Evolutionary conservation across 2,113 vertebrate species (phyloP), one percentile per base, ranked within the genome.

Genomic region (Heteronetta atricapilla): DNA sequence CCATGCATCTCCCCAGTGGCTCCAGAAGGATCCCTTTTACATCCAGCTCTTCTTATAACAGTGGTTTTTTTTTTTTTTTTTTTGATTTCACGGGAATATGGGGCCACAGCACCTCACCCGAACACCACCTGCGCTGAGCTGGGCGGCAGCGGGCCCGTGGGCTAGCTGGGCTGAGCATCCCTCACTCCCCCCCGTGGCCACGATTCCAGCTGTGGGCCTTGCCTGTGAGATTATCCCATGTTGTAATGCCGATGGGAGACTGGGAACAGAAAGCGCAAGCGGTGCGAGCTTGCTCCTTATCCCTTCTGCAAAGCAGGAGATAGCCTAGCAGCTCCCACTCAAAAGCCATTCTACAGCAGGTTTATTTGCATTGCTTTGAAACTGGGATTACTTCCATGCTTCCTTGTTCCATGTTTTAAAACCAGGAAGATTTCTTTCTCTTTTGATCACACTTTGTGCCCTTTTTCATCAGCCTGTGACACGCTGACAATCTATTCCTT

Each of bases 341-440:
- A 0, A 85, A 60, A 83, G 69, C 21, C 46, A 55, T 28, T 82
- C 36, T 3, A 34, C 81, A 84, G 86, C 86, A 89, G 72, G 86
- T 64, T 90, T 69, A 79, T 88, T 94, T 96, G 94, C 94, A 90
- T 96, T 95, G 94, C 88, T 95, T 93, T 66, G 73, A 91, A 76
- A 82, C 75, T 63, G 33, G 56, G 83, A 58, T 64, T 34, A 74
- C n/a, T 86, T 66, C 84, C 78, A 1, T 8, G 67, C 63, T 90
- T 82, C 63, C 58, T 81, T 44, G 10, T 81, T 81, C 34, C 70
- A 85, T 69, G 9, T 78, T 44, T 88, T 66, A 59, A 60, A 34
- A n/a, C 53, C 52, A 18, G 33, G 69, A 69, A 34, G 76, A 25
- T 62, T 70, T 72, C 22, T 62, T 70, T 72, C 68, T 63, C 13